These are phyloP conservation scores for Pandemis cinnamomeana DNA, from an alignment of 2,888 invertebrate species.

Conservation along the genomic window DNA sequence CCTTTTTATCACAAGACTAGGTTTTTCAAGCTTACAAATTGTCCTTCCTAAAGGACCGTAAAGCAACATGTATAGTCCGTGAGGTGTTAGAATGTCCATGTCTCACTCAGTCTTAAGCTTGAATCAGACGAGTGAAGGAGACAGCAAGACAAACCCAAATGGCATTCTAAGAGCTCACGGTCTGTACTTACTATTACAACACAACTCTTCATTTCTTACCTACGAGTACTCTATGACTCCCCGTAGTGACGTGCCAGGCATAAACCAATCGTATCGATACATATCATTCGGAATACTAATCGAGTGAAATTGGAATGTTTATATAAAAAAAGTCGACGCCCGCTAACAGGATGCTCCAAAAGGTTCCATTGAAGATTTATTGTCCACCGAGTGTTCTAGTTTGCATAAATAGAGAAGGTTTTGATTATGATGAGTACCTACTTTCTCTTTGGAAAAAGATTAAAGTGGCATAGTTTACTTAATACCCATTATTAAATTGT, in stretches of 20 bases:
- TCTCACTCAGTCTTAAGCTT: no score
- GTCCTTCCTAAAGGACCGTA: no score
- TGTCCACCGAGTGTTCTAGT: constrained; percentile 16
- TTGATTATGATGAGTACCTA: not conserved
- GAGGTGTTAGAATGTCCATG: no score
- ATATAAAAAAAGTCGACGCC: constrained; percentile 57
- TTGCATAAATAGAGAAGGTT: constrained; percentile 10
- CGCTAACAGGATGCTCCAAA: constrained; percentile 68
- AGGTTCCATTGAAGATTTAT: constrained; percentile 47
- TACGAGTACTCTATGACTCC: constrained; percentile 50
- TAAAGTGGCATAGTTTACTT: not conserved
- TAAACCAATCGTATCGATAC: constrained; percentile 50
- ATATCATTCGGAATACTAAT: constrained; percentile 64
- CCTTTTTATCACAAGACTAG: no score
- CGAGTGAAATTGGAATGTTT: constrained; percentile 70
- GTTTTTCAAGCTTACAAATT: not conserved
- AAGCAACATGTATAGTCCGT: no score
- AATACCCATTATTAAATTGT: not conserved
- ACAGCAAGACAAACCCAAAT: no score
- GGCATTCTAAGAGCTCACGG: no score
- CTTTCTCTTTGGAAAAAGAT: constrained; percentile 10
- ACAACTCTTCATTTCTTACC: constrained; percentile 4
- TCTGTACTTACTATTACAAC: constrained; percentile 16
- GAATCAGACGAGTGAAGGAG: no score
- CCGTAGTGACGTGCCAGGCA: constrained; percentile 61